Evolutionary conservation across 1,140 invertebrate species (phyloP).

Genomic region (Cataglyphis hispanica): DNA sequence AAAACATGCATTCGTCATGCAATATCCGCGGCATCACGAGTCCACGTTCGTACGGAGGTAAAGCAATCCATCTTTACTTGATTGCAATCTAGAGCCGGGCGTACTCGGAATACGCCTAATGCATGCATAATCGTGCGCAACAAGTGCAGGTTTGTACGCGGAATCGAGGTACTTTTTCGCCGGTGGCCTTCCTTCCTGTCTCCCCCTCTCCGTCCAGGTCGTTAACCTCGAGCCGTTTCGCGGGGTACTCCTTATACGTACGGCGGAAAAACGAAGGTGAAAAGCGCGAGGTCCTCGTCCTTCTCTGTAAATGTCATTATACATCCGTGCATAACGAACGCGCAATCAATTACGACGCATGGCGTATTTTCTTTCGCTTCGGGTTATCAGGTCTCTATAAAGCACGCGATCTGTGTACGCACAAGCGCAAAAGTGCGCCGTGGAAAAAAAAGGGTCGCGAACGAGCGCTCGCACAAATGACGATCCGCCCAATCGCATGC

Average conservation of each 20-base stretch:
- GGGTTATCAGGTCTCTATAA: slow-evolving; percentile 13
- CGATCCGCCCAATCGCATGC: slow-evolving; percentile 20
- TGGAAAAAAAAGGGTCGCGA: slow-evolving; percentile 17
- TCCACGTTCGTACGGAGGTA: slow-evolving; percentile 4
- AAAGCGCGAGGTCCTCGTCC: neutral
- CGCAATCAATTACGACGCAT: slow-evolving; percentile 62
- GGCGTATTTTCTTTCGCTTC: slow-evolving; percentile 44
- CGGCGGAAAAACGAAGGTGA: slow-evolving; percentile 35
- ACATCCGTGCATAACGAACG: slow-evolving; percentile 63
- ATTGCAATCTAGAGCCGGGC: slow-evolving; percentile 42
- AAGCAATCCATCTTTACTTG: slow-evolving; percentile 44
- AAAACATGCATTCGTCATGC: slow-evolving; percentile 9
- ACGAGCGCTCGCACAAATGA: slow-evolving; percentile 25
- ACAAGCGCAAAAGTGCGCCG: slow-evolving; percentile 31
- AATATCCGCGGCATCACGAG: neutral
- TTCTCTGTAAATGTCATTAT: slow-evolving; percentile 54
- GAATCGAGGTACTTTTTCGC: slow-evolving; percentile 67
- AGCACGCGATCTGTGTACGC: neutral
- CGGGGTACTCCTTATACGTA: slow-evolving; percentile 61
- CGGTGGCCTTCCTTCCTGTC: slow-evolving; percentile 61
- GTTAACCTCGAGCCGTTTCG: slow-evolving; percentile 70
- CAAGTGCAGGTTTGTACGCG: slow-evolving; percentile 20
- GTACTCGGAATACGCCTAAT: slow-evolving; percentile 41
- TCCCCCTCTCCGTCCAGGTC: slow-evolving; percentile 56
- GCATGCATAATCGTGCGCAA: slow-evolving; percentile 56